Conservation (phyloP, 2,888 invertebrate species). For the Syrista parreyssii region DNA sequence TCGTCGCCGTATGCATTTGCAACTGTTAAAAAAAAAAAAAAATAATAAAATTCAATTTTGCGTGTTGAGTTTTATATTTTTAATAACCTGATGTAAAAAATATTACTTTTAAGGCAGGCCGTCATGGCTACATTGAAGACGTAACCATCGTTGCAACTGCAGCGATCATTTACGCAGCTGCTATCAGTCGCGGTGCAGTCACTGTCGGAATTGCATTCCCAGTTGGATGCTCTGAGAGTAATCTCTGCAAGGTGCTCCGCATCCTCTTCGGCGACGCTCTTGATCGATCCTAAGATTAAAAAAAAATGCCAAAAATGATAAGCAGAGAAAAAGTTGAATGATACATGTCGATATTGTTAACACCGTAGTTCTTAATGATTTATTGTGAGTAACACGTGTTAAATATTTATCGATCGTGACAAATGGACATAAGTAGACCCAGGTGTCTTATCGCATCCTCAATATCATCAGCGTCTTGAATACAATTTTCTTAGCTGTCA, state of each 20-base stretch:
- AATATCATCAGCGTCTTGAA: neutral
- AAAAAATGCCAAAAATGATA: neutral
- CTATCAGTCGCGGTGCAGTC: constrained; percentile 37
- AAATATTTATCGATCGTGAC: neutral
- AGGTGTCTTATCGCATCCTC: neutral
- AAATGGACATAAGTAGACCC: neutral
- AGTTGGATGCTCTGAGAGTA: neutral
- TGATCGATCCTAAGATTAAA: neutral
- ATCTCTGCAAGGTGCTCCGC: neutral
- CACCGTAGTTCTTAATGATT: neutral
- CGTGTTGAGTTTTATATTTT: neutral
- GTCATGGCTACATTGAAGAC: constrained; percentile 38
- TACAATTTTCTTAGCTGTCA: neutral
- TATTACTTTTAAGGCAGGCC: constrained; percentile 42
- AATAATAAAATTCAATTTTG: neutral
- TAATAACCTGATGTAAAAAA: neutral
- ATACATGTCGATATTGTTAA: neutral
- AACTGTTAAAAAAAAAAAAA: constrained; percentile 27
- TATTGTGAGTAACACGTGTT: neutral
- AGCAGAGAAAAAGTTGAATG: neutral
- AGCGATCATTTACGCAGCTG: constrained; percentile 34
- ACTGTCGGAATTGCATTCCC: constrained; percentile 27
- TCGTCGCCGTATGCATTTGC: constrained; percentile 35
- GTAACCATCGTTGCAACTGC: constrained; percentile 38
- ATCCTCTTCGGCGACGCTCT: neutral